These are phyloP conservation scores for Drosophila siamana DNA, from an alignment of 2,888 invertebrate genomes.

Conservation along the genomic window DNA sequence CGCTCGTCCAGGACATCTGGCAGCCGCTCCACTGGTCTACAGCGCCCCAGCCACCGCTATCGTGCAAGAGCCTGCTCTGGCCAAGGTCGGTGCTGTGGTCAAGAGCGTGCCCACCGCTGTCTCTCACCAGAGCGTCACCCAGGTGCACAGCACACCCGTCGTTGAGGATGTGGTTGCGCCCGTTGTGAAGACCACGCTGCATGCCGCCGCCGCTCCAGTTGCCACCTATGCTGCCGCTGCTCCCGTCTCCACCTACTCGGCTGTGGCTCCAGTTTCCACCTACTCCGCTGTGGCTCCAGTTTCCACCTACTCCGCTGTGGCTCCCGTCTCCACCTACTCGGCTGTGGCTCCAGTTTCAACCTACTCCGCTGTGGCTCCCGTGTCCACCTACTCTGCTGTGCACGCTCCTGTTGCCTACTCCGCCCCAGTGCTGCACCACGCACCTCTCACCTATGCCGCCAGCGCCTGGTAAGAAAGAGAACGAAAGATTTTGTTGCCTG, in stretches of 20 bases:
- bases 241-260: conserved; percentile 19
- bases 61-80: conserved; percentile 79
- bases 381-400: conserved; percentile 41
- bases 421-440: conserved; percentile 55
- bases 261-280: conserved; percentile 41
- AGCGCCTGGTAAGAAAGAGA: conserved; percentile 72
- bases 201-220: conserved; percentile 53
- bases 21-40: conserved; percentile 62
- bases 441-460: conserved; percentile 69
- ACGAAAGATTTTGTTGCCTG: conserved; percentile 72
- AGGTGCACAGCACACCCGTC: conserved; percentile 85
- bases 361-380: conserved; percentile 36
- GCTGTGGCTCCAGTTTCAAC: conserved; percentile 31
- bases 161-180: conserved; percentile 82
- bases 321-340: conserved; percentile 31
- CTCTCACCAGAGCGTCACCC: conserved; percentile 86
- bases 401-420: conserved; percentile 42
- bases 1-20: conserved; percentile 81
- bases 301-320: conserved; percentile 39
- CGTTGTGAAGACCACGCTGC: conserved; percentile 76
- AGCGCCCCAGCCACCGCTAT: conserved; percentile 65
- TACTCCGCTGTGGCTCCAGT: conserved; percentile 26
- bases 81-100: conserved; percentile 83
- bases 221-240: conserved; percentile 36
- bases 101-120: conserved; percentile 86